Evolutionary conservation across 2,113 vertebrate species (phyloP).

Genomic region (Stomatorhinus ivindoensis): DNA sequence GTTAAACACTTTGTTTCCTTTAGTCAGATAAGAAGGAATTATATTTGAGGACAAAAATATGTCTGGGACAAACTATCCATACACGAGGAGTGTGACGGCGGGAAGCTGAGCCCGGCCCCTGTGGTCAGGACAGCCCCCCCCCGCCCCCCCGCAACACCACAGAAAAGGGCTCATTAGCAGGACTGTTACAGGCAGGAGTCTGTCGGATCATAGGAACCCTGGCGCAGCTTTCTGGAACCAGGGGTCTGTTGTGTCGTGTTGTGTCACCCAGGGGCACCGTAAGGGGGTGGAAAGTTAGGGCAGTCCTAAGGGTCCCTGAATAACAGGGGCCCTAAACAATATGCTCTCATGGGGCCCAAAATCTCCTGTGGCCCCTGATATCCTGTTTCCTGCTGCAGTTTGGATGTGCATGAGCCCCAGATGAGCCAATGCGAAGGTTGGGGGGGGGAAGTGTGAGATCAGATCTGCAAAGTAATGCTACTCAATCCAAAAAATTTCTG

Average conservation of each 20-base stretch:
- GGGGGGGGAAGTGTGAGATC: conserved; percentile 36
- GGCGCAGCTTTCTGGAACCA: neutral
- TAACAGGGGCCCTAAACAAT: neutral
- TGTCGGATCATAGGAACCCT: conserved; percentile 33
- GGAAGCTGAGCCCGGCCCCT: neutral
- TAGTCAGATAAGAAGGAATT: conserved; percentile 36
- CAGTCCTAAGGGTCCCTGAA: neutral
- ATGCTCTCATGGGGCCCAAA: neutral
- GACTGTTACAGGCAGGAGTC: neutral
- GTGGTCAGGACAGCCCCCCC: neutral
- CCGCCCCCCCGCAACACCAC: neutral
- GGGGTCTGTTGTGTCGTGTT: neutral
- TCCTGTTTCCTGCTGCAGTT: conserved; percentile 42
- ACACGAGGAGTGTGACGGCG: neutral
- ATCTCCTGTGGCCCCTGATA: conserved; percentile 13
- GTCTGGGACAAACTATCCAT: conserved; percentile 10
- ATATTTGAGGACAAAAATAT: neutral
- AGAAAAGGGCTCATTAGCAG: neutral
- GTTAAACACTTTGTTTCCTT: conserved; percentile 44
- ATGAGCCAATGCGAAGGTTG: conserved; percentile 29
- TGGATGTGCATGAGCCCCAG: conserved; percentile 62
- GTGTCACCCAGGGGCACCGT: neutral
- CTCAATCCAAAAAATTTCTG: conserved; percentile 35
- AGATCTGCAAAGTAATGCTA: conserved; percentile 35
- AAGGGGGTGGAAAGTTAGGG: neutral